Evolutionary conservation across 1,140 invertebrate genomes (phyloP), one percentile per base, ranked within the genome.

Genomic region (Riptortus pedestris): DNA sequence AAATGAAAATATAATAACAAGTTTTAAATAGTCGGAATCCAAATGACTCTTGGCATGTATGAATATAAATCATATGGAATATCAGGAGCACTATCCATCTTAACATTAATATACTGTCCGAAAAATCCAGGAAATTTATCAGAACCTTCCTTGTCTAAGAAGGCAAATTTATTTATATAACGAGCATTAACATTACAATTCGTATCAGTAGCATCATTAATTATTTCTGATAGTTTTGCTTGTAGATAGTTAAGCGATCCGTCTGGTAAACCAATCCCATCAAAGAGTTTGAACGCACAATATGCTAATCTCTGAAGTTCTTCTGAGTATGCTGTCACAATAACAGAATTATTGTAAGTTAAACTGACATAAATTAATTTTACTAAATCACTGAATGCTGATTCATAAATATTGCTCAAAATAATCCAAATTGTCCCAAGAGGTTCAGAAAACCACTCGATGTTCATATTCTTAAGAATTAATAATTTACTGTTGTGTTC

Each of bases 21-120:
- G n/a, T n/a, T 26, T 55, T 20, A 55, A 24, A 55, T 55, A 26
- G 51, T 55, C 26, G 51, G 51, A 55, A 55, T 55, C 51, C 51
- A 55, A 7, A 55, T 24, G 1, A 55, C 51, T 24, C 51, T 55
- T 2, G 51, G 51, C 51, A 55, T 55, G 51, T 55, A 55, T 24
- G 18, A 55, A 55, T 55, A 55, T 1, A 55, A 18, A 24, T 55
- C 51, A 55, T 27, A 55, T 26, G 51, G 51, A 24, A 55, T 55
- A 24, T 55, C 51, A 24, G 51, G 51, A 55, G 51, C 24, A 26
- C 26, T 55, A 16, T 55, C 51, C 51, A 55, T 55, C 11, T 55
- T 55, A 26, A 55, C 51, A 27, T 55, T 55, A 4, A 55, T 55
- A 12, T 55, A 55, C 12, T 55, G 51, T 3, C 51, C 51, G 2